Conservation (phyloP, 2,113 vertebrate species). For the Columba livia region DNA sequence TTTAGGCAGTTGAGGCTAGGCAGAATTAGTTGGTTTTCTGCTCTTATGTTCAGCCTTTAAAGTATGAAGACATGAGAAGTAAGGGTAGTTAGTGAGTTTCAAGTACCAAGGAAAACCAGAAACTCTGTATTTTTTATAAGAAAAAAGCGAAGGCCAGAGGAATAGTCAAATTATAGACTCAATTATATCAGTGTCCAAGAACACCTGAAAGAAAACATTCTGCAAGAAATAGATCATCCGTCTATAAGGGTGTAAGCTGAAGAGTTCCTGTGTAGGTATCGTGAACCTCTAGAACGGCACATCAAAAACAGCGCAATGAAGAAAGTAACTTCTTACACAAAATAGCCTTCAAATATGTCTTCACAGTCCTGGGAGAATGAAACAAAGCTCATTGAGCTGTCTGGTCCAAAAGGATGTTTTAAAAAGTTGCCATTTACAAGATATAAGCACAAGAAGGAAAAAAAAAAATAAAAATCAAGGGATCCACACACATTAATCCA, state of each 20-base stretch:
- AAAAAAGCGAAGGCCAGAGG: not conserved
- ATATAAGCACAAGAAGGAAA: not conserved
- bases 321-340: not conserved
- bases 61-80: not conserved
- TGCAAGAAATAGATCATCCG: not conserved
- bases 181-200: not conserved
- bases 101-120: not conserved
- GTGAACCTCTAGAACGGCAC: not conserved
- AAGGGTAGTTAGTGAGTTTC: not conserved
- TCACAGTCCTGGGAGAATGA: not conserved
- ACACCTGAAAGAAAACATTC: not conserved
- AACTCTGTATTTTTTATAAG: rapidly evolving
- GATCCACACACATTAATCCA: not conserved
- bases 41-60: not conserved
- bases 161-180: not conserved
- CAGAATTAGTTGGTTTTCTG: not conserved
- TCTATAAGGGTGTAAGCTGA: not conserved
- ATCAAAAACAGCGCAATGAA: not conserved
- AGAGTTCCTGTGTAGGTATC: not conserved
- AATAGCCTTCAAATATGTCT: not conserved
- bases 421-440: not conserved
- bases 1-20: not conserved
- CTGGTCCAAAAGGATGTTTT: not conserved
- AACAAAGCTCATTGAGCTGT: not conserved
- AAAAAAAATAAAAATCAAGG: not conserved